These are phyloP conservation scores for Habropoda laboriosa DNA, from an alignment of 1,140 invertebrate species.

Conservation along the genomic window DNA sequence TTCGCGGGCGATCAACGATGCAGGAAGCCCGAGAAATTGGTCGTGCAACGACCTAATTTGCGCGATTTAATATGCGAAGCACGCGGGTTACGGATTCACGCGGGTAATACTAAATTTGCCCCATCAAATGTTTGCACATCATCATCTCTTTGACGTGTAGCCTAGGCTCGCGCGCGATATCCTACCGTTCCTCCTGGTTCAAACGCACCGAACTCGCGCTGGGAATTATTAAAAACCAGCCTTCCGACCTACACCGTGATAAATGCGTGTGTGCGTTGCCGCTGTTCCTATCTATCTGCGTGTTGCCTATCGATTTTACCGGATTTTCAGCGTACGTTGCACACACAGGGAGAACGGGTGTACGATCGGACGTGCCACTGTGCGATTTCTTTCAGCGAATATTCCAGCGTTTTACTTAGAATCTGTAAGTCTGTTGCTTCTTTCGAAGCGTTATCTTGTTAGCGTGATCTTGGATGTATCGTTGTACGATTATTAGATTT, in stretches of 20 bases:
- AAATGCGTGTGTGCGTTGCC: background rate
- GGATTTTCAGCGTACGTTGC: background rate
- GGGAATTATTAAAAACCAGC: constrained; percentile 14
- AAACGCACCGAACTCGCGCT: background rate
- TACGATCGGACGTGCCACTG: background rate
- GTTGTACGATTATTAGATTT: no score
- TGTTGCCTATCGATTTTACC: background rate
- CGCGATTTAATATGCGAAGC: constrained; percentile 9
- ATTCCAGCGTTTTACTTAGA: no score
- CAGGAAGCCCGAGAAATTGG: background rate
- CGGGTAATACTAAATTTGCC: constrained; percentile 49
- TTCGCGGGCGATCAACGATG: background rate
- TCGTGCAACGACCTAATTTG: constrained; percentile 10
- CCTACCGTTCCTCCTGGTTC: background rate
- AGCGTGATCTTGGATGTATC: no score
- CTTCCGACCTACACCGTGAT: background rate
- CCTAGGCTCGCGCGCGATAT: background rate
- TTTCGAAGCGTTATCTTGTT: no score
- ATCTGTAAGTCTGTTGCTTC: no score
- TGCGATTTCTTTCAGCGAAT: background rate
- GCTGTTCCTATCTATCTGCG: background rate
- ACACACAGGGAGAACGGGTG: background rate
- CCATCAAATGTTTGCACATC: constrained; percentile 22
- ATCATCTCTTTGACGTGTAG: constrained; percentile 13
- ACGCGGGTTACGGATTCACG: background rate